phyloP scores from a whole-genome alignment of 2,113 vertebrate species.

The Triplophysa rosa region DNA sequence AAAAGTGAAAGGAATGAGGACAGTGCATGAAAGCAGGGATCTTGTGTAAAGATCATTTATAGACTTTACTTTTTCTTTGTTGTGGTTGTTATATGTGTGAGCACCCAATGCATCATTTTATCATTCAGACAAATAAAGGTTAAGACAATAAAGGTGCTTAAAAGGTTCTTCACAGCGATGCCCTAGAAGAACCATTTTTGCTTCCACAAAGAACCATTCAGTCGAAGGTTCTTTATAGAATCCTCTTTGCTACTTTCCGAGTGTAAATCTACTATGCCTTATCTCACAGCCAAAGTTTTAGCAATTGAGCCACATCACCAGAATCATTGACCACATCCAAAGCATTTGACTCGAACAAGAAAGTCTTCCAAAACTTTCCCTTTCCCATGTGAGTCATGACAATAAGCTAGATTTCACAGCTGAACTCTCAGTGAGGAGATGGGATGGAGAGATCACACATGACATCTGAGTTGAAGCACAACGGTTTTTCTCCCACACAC shows the following conservation, averaged over 20 bases:
- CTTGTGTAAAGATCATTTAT: neutral
- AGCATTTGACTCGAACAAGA: neutral
- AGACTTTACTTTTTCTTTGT: neutral
- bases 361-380: conserved; percentile 14
- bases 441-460: conserved; percentile 25
- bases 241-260: too few relatives aligned
- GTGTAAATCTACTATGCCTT: neutral
- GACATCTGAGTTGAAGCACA: conserved; percentile 28
- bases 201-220: too few relatives aligned
- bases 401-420: neutral
- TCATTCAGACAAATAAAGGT: too few relatives aligned
- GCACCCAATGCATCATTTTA: too few relatives aligned
- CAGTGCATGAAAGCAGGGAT: neutral
- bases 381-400: neutral
- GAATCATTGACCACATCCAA: neutral
- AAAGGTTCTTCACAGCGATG: too few relatives aligned
- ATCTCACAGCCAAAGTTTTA: neutral
- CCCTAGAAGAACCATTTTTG: too few relatives aligned
- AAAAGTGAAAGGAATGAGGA: neutral
- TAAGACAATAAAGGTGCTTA: too few relatives aligned
- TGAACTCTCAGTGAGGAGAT: conserved; percentile 26
- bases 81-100: neutral
- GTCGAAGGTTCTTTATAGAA: too few relatives aligned
- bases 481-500: conserved; percentile 29
- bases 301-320: conserved; percentile 6